Conservation (phyloP, 2,113 vertebrate species). For the Dinomys branickii region DNA sequence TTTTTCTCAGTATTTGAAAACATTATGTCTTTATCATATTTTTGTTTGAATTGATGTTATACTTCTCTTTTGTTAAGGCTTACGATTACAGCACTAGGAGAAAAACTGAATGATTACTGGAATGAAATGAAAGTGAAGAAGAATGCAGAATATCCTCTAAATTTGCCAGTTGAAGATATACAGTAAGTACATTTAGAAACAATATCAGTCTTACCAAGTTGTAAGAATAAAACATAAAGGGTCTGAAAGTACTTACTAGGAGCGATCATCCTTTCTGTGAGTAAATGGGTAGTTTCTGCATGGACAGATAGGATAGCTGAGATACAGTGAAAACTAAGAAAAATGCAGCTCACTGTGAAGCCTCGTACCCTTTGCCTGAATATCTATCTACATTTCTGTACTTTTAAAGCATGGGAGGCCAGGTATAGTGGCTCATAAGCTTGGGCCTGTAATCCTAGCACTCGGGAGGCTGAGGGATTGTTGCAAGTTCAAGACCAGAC, state of each 20-base stretch:
- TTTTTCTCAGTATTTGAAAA: slow-evolving; percentile 2
- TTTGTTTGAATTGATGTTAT: slow-evolving; percentile 36
- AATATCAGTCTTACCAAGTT: background rate
- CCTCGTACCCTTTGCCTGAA: background rate
- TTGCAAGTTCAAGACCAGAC: background rate
- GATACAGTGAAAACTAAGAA: background rate
- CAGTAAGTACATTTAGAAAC: slow-evolving; percentile 87
- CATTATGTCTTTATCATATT: background rate
- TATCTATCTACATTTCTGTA: background rate
- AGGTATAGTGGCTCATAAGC: too few relatives aligned
- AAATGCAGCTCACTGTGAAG: background rate
- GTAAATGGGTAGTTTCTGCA: background rate
- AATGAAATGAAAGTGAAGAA: slow-evolving; percentile 91
- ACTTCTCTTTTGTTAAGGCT: slow-evolving; percentile 85
- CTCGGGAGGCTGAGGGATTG: background rate
- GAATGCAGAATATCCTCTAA: slow-evolving; percentile 84
- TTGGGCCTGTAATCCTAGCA: too few relatives aligned
- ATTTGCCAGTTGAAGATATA: slow-evolving; percentile 90
- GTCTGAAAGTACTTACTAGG: background rate
- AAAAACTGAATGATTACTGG: slow-evolving; percentile 96
- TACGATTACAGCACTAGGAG: slow-evolving; percentile 90
- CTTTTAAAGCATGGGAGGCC: background rate
- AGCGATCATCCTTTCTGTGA: background rate
- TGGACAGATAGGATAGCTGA: background rate
- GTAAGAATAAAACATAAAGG: background rate